Percentiles rank a stretch among this genome's conserved stretches.
Conservation (phyloP, 2,113 vertebrate genomes). For the Rhodinocichla rosea region DNA sequence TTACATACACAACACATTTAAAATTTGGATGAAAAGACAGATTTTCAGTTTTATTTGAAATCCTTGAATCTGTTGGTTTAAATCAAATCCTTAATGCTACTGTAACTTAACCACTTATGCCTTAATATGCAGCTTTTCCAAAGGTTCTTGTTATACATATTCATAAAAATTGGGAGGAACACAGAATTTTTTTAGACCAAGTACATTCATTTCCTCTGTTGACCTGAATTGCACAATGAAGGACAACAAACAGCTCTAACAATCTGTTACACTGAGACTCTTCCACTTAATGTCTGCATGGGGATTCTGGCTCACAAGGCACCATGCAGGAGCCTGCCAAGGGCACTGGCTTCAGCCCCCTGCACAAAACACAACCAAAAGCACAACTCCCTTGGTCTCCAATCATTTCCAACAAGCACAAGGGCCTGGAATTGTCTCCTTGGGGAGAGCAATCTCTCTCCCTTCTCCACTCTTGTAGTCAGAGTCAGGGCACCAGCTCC, state of each 20-base stretch:
- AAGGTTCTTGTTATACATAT: background rate
- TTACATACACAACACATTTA: background rate
- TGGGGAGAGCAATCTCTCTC: background rate
- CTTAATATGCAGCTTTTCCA: background rate
- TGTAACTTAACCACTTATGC: background rate
- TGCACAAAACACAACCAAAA: background rate
- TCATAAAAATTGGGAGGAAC: background rate
- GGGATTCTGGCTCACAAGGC: accelerated
- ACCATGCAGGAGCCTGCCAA: accelerated
- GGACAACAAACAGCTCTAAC: background rate
- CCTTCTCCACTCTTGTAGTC: background rate
- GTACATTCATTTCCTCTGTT: background rate
- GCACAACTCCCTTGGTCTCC: background rate
- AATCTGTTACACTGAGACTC: background rate
- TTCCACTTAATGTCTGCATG: accelerated
- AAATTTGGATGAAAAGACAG: background rate
- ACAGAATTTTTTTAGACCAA: background rate
- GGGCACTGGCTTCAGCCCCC: background rate
- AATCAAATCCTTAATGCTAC: background rate
- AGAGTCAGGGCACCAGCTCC: background rate
- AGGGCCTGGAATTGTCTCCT: background rate
- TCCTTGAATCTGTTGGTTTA: background rate
- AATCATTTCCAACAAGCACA: background rate
- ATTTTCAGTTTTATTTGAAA: background rate
- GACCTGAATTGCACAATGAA: background rate